Percentiles rank a stretch among this genome's conserved stretches.
Conservation (phyloP, 2,797 vertebrate species). For the Coranthus polyacanthus region DNA sequence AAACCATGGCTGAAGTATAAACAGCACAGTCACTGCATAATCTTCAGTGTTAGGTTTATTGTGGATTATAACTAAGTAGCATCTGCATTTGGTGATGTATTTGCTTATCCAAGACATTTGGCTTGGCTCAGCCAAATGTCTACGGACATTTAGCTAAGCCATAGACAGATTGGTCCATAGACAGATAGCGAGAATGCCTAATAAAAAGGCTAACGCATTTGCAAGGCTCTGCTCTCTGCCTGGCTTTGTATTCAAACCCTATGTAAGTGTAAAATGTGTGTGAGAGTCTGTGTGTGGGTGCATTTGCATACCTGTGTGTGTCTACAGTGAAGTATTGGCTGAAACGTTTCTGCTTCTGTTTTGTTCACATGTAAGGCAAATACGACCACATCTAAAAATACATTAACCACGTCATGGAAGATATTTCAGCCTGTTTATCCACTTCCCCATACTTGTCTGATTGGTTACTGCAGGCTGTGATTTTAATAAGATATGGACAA, state of each 20-base stretch:
- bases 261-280: no score
- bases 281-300: not conserved
- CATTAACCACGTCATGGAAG: not conserved
- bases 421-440: conserved; percentile 26
- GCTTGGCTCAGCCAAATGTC: no score
- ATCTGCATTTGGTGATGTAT: conserved; percentile 1
- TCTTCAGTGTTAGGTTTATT: conserved; percentile 17
- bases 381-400: conserved; percentile 25
- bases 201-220: no score
- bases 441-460: conserved; percentile 29
- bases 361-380: not conserved
- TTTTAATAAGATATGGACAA: no score
- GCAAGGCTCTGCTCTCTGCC: no score
- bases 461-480: conserved; percentile 1
- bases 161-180: no score
- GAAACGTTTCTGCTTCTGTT: conserved; percentile 5
- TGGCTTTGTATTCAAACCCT: no score
- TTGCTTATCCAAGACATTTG: no score
- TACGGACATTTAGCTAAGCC: no score
- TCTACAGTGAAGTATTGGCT: not conserved
- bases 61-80: conserved; percentile 41
- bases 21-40: conserved; percentile 10
- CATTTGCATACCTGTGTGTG: not conserved
- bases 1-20: conserved; percentile 40
- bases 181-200: no score